These are phyloP conservation scores for Rousettus madagascariensis DNA, from an alignment of 2,797 vertebrate genomes.

Conservation along the genomic window DNA sequence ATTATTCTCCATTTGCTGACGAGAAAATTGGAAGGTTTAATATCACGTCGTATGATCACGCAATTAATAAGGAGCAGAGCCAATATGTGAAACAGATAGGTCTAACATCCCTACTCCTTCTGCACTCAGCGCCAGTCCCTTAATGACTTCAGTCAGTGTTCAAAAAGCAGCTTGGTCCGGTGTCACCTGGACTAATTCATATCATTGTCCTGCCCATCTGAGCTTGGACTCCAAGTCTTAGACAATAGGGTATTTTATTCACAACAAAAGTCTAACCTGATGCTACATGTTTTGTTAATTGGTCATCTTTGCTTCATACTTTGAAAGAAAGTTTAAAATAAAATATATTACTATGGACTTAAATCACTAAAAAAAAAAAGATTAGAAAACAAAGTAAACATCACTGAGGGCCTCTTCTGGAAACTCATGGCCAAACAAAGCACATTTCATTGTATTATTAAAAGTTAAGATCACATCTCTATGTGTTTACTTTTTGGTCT, in stretches of 20 bases:
- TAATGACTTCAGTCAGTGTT: background rate
- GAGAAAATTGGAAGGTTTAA: background rate
- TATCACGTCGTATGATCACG: background rate
- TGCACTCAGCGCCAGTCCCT: rapidly evolving
- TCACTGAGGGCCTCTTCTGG: background rate
- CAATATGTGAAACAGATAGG: background rate
- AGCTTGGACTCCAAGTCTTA: background rate
- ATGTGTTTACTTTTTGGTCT: background rate
- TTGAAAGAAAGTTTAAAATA: background rate
- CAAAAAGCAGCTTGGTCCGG: background rate
- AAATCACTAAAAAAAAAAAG: background rate
- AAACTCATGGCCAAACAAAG: background rate
- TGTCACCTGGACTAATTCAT: background rate
- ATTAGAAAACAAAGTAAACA: background rate
- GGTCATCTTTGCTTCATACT: background rate
- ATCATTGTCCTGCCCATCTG: background rate
- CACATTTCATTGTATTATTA: background rate
- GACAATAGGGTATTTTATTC: background rate
- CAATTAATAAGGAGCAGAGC: background rate
- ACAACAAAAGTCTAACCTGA: background rate
- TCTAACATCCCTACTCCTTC: background rate
- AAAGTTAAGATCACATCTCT: background rate
- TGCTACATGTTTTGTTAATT: background rate
- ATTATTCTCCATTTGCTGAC: background rate
- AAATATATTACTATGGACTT: background rate